Evolutionary conservation across 2,888 invertebrate genomes (phyloP).

Genomic region (Ophion obscuratus): DNA sequence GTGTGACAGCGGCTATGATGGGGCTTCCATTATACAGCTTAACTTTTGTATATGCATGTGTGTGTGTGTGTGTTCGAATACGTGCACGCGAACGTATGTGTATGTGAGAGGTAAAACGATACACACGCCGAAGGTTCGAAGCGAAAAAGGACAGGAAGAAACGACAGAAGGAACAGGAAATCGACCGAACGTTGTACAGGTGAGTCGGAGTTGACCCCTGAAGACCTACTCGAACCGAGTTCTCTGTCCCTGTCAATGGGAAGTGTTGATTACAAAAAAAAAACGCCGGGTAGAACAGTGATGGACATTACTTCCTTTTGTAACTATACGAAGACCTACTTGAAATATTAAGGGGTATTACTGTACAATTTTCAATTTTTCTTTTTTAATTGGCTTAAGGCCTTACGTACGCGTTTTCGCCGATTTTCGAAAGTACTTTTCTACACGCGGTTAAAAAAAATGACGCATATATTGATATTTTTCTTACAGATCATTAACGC

Average conservation of each 20-base stretch:
- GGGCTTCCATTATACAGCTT: constrained; percentile 85
- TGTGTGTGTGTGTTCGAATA: neutral
- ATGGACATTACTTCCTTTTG: neutral
- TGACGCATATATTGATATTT: no score
- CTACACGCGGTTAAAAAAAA: no score
- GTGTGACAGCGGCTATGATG: constrained; percentile 99
- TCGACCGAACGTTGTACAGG: constrained; percentile 34
- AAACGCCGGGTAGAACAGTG: neutral
- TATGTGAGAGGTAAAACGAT: constrained; percentile 45
- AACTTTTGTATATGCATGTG: constrained; percentile 81
- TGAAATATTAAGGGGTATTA: no score
- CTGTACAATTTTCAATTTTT: no score
- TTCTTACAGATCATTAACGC: no score
- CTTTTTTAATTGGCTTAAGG: no score
- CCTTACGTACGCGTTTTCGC: no score
- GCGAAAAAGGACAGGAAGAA: constrained; percentile 20
- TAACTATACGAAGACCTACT: neutral
- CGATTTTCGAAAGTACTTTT: no score
- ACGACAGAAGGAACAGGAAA: constrained; percentile 48
- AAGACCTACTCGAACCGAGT: constrained; percentile 53
- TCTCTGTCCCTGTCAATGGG: constrained; percentile 2
- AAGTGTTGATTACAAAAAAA: constrained; percentile 25
- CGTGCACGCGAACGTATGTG: neutral
- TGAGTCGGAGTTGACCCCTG: constrained; percentile 45
- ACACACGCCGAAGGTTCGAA: constrained; percentile 38